These are phyloP conservation scores for Folsomia manolachei DNA, from an alignment of 2,888 invertebrate genomes.

Conservation along the genomic window DNA sequence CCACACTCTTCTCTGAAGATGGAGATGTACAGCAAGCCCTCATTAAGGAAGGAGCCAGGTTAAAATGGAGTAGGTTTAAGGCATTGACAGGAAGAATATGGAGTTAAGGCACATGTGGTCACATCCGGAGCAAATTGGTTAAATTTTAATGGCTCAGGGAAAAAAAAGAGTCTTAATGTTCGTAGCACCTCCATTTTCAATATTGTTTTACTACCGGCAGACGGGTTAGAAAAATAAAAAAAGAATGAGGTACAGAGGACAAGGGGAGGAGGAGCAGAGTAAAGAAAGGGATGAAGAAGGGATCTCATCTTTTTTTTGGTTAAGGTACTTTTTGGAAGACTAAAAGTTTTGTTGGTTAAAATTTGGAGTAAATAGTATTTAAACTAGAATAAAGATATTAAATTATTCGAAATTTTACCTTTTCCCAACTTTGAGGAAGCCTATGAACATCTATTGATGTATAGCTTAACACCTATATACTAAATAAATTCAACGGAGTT, in stretches of 20 bases:
- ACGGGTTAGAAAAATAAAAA: not conserved
- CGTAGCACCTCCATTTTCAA: not conserved
- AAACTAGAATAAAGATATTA: no score
- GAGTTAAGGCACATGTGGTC: constrained; percentile 10
- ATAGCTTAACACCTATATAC: no score
- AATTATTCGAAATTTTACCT: no score
- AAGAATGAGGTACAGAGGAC: not conserved
- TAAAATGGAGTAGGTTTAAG: not conserved
- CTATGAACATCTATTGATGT: no score
- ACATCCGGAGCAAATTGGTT: constrained; percentile 15
- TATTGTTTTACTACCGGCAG: not conserved
- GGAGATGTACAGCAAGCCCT: not conserved
- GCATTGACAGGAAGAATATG: not conserved
- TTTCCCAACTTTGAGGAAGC: no score
- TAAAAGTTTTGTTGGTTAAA: no score
- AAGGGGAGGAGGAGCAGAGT: not conserved
- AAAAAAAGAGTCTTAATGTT: not conserved
- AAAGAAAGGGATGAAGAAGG: not conserved
- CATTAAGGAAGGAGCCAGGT: not conserved
- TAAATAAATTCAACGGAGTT: no score
- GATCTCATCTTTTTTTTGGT: not conserved
- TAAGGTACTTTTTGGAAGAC: not conserved
- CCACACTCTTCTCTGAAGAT: not conserved
- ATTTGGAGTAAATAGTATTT: no score
- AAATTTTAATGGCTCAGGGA: not conserved